Percentiles rank a stretch among this genome's conserved stretches.
phyloP scores from a whole-genome alignment of 2,888 invertebrate species.

The Dryobotodes eremita region DNA sequence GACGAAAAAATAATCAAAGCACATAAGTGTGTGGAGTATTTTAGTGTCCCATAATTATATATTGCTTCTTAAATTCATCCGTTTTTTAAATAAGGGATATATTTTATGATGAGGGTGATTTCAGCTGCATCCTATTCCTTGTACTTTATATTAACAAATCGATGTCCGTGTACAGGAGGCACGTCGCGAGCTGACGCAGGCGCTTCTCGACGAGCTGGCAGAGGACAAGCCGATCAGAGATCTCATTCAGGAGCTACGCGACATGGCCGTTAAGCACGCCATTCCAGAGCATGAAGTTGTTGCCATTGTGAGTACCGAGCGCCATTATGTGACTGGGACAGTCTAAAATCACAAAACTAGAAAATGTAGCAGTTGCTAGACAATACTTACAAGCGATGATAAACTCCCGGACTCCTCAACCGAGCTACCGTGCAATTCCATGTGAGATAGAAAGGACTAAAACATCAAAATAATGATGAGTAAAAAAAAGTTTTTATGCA shows the following conservation, averaged over 20 bases:
- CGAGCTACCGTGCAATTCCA: no score
- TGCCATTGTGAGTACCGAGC: conserved; percentile 92
- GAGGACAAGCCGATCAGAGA: conserved; percentile 97
- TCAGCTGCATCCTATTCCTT: background rate
- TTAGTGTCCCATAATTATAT: background rate
- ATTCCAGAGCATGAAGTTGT: conserved; percentile 98
- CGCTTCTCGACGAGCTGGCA: conserved; percentile 95
- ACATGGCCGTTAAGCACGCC: conserved; percentile 95
- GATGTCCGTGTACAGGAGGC: conserved; percentile 88
- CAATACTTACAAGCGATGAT: no score
- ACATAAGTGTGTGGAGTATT: background rate
- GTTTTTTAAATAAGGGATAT: background rate
- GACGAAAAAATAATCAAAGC: background rate
- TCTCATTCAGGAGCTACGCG: conserved; percentile 95
- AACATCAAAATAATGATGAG: no score
- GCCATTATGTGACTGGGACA: background rate
- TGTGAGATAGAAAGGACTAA: no score
- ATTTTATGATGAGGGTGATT: background rate
- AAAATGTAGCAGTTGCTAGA: no score
- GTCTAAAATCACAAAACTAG: background rate
- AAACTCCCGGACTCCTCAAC: no score
- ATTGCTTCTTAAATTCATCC: background rate
- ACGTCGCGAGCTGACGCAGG: conserved; percentile 89
- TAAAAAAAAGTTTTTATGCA: no score
- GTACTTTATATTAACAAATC: background rate